phyloP scores from a whole-genome alignment of 2,888 invertebrate genomes.

The Phragmatobia fuliginosa region DNA sequence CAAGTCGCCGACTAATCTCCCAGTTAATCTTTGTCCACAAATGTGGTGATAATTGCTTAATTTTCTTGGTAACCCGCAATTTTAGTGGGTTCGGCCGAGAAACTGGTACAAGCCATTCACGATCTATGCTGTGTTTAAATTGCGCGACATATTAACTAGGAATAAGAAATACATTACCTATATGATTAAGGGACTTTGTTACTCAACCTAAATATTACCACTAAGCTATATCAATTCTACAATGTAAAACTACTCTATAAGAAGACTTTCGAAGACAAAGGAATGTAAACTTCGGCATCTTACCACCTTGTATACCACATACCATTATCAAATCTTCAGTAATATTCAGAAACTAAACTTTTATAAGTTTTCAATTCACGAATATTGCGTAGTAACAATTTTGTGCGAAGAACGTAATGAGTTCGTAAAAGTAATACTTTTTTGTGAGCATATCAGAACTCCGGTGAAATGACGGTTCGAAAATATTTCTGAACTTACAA shows the following conservation, averaged over 20 bases:
- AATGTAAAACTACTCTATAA: too few species aligned
- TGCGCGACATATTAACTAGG: not conserved
- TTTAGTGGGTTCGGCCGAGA: not conserved
- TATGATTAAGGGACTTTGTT: not conserved
- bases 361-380: too few species aligned
- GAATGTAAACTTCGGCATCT: too few species aligned
- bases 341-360: too few species aligned
- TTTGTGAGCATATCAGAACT: too few species aligned
- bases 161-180: not conserved
- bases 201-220: not conserved
- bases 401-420: constrained; percentile 4
- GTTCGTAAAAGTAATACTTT: not conserved
- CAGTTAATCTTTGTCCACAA: not conserved
- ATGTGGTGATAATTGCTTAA: not conserved
- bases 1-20: not conserved
- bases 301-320: too few species aligned
- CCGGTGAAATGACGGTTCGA: too few species aligned
- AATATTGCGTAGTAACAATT: not conserved
- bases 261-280: too few species aligned
- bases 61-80: constrained; percentile 3
- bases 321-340: too few species aligned
- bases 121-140: constrained; percentile 6
- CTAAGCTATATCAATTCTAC: too few species aligned
- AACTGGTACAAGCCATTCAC: not conserved
- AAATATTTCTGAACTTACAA: too few species aligned